Evolutionary conservation across 2,888 invertebrate species (phyloP).

Genomic region (Cheilosia vernalis): DNA sequence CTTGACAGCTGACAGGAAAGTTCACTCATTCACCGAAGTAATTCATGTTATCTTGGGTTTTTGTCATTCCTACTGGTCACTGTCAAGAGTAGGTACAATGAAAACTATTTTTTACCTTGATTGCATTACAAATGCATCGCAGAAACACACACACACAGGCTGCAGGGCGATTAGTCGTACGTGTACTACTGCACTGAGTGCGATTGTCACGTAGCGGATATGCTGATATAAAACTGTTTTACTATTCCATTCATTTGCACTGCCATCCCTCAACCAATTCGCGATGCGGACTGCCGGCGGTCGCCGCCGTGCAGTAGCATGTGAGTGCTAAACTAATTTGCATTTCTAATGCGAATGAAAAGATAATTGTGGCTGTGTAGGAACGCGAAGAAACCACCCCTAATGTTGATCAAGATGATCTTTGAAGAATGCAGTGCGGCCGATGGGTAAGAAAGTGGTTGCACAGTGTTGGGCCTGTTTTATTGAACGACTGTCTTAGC

Average conservation of each 20-base stretch:
- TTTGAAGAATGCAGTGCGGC: constrained; percentile 7
- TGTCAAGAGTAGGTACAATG: constrained; percentile 36
- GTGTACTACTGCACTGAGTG: too few species aligned
- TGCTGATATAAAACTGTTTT: constrained; percentile 10
- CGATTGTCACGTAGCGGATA: constrained; percentile 24
- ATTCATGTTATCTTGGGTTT: constrained; percentile 36
- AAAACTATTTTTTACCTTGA: constrained; percentile 44
- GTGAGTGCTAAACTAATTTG: constrained; percentile 31
- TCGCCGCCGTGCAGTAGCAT: constrained; percentile 36
- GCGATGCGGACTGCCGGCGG: background rate
- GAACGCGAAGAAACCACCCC: constrained; percentile 19
- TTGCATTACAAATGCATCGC: constrained; percentile 25
- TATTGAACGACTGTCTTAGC: too few species aligned
- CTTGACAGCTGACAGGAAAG: constrained; percentile 11
- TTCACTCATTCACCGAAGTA: constrained; percentile 26
- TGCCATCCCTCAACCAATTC: background rate
- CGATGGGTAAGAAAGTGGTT: background rate
- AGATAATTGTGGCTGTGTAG: background rate
- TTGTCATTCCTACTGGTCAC: constrained; percentile 11
- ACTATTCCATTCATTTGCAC: background rate
- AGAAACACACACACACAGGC: too few species aligned
- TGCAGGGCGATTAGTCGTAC: too few species aligned
- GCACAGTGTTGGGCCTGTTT: too few species aligned
- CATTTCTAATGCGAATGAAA: constrained; percentile 20
- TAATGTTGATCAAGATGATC: constrained; percentile 21